Evolutionary conservation across 2,113 vertebrate genomes (phyloP).

Genomic region (Casuarius casuarius): DNA sequence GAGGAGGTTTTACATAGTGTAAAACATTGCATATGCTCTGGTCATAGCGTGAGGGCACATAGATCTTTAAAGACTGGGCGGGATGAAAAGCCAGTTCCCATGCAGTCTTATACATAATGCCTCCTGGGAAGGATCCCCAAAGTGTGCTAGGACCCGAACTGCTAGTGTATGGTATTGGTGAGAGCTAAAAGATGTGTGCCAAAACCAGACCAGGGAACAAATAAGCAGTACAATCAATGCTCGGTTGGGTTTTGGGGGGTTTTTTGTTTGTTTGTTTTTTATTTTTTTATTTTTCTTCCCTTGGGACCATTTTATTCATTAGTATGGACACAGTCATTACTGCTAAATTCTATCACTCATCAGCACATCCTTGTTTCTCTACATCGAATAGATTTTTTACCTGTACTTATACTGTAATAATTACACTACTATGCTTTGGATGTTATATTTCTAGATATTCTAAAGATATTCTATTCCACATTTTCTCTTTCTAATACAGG

Average conservation of each 20-base stretch:
- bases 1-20: not conserved
- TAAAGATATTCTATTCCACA: not conserved
- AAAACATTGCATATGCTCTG: not conserved
- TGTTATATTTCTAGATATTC: not conserved
- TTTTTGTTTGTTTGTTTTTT: too few species aligned
- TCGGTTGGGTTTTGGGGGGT: not conserved
- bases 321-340: not conserved
- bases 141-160: not conserved
- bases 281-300: too few species aligned
- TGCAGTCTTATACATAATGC: not conserved
- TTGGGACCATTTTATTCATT: not conserved
- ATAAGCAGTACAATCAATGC: not conserved
- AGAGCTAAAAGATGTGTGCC: rapidly evolving
- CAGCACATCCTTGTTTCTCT: not conserved
- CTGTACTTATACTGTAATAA: rapidly evolving
- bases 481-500: not conserved
- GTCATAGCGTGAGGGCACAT: not conserved
- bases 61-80: not conserved
- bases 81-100: not conserved
- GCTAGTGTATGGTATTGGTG: not conserved
- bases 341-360: not conserved
- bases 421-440: not conserved
- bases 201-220: not conserved
- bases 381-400: not conserved
- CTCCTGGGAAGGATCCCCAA: not conserved